A percentile compares a stretch with the other conserved stretches of the same genome.
Evolutionary conservation across 1,140 invertebrate genomes (phyloP).

Genomic region (Homalodisca vitripennis): DNA sequence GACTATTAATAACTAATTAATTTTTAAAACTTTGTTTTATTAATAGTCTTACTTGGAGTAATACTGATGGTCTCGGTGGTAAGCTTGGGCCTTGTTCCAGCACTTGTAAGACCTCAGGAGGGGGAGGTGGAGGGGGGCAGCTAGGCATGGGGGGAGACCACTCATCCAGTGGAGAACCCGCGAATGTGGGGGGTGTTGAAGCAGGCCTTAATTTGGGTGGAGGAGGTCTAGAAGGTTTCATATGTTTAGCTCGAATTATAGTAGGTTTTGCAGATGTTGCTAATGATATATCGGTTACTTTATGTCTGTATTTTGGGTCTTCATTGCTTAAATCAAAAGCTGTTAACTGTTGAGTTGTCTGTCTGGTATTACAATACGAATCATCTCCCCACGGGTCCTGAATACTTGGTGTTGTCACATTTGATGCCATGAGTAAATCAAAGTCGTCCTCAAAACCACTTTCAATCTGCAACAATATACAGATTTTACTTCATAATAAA

Average conservation of each 20-base stretch:
- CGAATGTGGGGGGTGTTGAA: constrained; percentile 5
- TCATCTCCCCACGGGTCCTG: constrained; percentile 41
- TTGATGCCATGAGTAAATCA: constrained; percentile 53
- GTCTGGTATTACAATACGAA: constrained; percentile 17
- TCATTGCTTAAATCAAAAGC: constrained; percentile 33
- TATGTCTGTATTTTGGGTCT: constrained; percentile 29
- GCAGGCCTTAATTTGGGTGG: constrained; percentile 26
- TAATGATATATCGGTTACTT: constrained; percentile 14
- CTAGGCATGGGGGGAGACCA: constrained; percentile 74
- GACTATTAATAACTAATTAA: no score
- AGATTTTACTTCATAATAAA: no score
- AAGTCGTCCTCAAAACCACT: constrained; percentile 77
- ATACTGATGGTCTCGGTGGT: constrained; percentile 32
- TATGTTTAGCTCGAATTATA: constrained; percentile 31
- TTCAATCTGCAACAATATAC: constrained; percentile 58
- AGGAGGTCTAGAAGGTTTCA: constrained; percentile 34
- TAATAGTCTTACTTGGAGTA: constrained; percentile 28
- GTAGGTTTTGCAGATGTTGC: constrained; percentile 33
- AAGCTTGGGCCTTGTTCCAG: constrained; percentile 36
- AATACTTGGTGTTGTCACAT: constrained; percentile 35
- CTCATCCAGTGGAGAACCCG: constrained; percentile 28
- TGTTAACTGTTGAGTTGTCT: constrained; percentile 13
- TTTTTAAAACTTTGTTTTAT: no score
- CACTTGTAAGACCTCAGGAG: constrained; percentile 52
- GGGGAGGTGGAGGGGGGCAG: constrained; percentile 69